These are phyloP conservation scores for Podarcis raffonei DNA, from an alignment of 2,113 vertebrate species.

Conservation along the genomic window DNA sequence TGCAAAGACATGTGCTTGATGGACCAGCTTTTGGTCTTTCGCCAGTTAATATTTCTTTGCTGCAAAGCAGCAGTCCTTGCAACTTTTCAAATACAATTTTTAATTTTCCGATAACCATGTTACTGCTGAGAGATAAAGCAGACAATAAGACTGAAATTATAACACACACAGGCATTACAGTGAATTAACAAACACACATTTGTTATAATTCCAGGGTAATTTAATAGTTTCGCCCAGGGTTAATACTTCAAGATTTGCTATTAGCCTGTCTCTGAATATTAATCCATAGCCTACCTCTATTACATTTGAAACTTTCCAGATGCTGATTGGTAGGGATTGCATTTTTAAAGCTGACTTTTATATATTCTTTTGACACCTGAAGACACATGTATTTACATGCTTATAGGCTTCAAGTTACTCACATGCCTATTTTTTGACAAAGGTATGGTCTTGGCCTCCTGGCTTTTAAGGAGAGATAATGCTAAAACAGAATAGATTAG, in stretches of 20 bases:
- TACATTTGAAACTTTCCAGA: neutral
- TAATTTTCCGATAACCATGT: neutral
- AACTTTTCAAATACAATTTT: neutral
- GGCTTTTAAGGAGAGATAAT: neutral
- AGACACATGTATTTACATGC: neutral
- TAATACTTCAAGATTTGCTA: neutral
- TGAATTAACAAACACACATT: neutral
- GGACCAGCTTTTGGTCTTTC: neutral
- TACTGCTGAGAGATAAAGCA: neutral
- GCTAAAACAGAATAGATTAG: neutral
- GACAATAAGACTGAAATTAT: neutral
- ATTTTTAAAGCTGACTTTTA: neutral
- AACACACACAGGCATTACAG: neutral
- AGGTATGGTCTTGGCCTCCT: neutral
- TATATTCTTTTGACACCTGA: neutral
- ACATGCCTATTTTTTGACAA: neutral
- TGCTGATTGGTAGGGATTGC: neutral
- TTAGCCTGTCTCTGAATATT: neutral
- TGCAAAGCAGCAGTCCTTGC: neutral
- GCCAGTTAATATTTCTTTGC: neutral
- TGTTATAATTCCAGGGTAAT: neutral
- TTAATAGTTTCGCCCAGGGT: neutral
- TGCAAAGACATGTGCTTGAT: neutral
- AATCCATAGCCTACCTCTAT: neutral
- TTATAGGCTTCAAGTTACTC: neutral